Percentiles rank a stretch among this genome's conserved stretches.
phyloP scores from a whole-genome alignment of 2,797 vertebrate species.

The Pipistrellus pygmaeus region DNA sequence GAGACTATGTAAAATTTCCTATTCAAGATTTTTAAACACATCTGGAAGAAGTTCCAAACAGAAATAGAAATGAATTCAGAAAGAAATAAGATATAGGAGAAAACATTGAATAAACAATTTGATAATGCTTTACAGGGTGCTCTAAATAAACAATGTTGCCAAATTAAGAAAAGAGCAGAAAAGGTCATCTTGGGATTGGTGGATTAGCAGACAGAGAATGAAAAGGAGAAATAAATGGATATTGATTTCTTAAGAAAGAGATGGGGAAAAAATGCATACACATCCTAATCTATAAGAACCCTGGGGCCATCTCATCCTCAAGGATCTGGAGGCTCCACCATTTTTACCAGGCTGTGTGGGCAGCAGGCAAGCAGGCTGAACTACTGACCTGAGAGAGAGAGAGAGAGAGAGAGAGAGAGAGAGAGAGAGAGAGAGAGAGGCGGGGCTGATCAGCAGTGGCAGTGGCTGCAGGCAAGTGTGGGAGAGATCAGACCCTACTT shows the following conservation, averaged over 20 bases:
- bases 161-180: not conserved
- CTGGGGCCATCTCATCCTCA: too few species aligned
- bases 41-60: not conserved
- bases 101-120: not conserved
- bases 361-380: too few species aligned
- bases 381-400: too few species aligned
- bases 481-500: too few species aligned
- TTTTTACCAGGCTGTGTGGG: too few species aligned
- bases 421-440: too few species aligned
- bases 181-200: not conserved
- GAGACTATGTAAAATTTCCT: constrained; percentile 26
- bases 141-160: not conserved
- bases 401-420: too few species aligned
- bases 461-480: too few species aligned
- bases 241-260: not conserved
- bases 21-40: constrained; percentile 24
- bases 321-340: too few species aligned
- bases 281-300: too few species aligned
- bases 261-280: not conserved
- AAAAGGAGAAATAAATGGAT: not conserved
- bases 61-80: constrained; percentile 23
- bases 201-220: not conserved
- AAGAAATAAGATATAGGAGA: not conserved
- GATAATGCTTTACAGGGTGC: not conserved
- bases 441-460: too few species aligned